Evolutionary conservation across 2,797 vertebrate species (phyloP).

Genomic region (Micrastur ruficollis): DNA sequence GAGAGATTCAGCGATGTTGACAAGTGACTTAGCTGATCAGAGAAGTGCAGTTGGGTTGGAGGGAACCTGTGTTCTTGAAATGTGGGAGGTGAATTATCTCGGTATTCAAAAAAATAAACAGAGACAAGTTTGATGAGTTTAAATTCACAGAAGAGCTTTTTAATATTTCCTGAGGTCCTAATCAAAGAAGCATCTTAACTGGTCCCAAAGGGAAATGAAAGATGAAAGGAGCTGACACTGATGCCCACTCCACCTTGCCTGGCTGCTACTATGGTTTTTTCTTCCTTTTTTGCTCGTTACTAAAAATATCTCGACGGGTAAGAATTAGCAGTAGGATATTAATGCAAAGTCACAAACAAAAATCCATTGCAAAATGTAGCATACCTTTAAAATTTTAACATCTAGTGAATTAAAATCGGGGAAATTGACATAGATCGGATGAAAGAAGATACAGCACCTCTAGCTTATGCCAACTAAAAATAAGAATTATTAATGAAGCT

Average conservation of each 20-base stretch:
- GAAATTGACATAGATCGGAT: constrained; percentile 78
- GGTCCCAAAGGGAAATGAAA: constrained; percentile 71
- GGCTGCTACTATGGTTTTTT: background rate
- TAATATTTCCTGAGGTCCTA: constrained; percentile 76
- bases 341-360: constrained; percentile 64
- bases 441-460: constrained; percentile 80
- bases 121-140: constrained; percentile 70
- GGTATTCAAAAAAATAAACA: constrained; percentile 59
- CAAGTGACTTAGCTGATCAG: constrained; percentile 63
- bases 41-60: constrained; percentile 32
- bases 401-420: constrained; percentile 75
- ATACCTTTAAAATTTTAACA: constrained; percentile 75
- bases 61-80: constrained; percentile 32
- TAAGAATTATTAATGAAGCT: constrained; percentile 87
- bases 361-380: constrained; percentile 15
- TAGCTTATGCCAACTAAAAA: constrained; percentile 82
- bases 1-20: constrained; percentile 53
- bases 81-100: constrained; percentile 49
- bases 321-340: constrained; percentile 63
- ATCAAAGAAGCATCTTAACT: constrained; percentile 78
- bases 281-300: constrained; percentile 17
- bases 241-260: constrained; percentile 67
- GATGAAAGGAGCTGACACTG: constrained; percentile 73
- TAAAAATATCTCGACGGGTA: constrained; percentile 70
- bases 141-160: constrained; percentile 71